These are phyloP conservation scores for Diabrotica balteata DNA, from an alignment of 2,888 invertebrate genomes.

Conservation along the genomic window DNA sequence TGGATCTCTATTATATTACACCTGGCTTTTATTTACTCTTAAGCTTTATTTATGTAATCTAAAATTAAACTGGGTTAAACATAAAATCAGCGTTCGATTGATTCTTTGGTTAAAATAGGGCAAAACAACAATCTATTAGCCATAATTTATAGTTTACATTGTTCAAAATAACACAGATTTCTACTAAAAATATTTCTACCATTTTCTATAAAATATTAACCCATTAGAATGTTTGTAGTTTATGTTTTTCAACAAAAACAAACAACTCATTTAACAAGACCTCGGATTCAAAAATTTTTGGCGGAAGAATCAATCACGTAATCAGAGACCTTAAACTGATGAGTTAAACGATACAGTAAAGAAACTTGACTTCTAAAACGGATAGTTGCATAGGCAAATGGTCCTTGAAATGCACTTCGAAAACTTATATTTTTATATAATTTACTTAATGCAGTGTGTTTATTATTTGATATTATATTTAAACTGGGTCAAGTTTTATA, in stretches of 20 bases:
- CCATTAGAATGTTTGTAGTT: neutral
- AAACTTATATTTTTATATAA: neutral
- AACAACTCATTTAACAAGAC: slow-evolving; percentile 3
- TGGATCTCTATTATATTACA: too few relatives aligned
- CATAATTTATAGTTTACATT: too few relatives aligned
- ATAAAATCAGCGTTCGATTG: too few relatives aligned
- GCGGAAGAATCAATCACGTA: slow-evolving; percentile 1
- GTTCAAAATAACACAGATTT: too few relatives aligned
- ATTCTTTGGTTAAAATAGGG: too few relatives aligned
- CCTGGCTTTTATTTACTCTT: too few relatives aligned
- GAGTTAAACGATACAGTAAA: slow-evolving; percentile 1
- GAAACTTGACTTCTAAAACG: neutral
- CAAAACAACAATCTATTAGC: too few relatives aligned
- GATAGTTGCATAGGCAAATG: neutral
- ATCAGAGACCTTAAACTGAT: neutral
- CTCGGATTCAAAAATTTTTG: slow-evolving; percentile 1
- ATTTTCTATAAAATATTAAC: neutral
- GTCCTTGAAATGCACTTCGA: slow-evolving; percentile 6
- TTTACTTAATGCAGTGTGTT: slow-evolving; percentile 15
- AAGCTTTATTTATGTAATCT: too few relatives aligned
- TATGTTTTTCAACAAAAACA: neutral
- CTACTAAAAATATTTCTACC: too few relatives aligned
- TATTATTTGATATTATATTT: slow-evolving; percentile 6
- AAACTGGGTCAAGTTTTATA: slow-evolving; percentile 22
- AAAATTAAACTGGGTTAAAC: too few relatives aligned